Base-by-base conservation (phyloP, 1,140 invertebrate genomes). In the Scylla paramamosain region DNA sequence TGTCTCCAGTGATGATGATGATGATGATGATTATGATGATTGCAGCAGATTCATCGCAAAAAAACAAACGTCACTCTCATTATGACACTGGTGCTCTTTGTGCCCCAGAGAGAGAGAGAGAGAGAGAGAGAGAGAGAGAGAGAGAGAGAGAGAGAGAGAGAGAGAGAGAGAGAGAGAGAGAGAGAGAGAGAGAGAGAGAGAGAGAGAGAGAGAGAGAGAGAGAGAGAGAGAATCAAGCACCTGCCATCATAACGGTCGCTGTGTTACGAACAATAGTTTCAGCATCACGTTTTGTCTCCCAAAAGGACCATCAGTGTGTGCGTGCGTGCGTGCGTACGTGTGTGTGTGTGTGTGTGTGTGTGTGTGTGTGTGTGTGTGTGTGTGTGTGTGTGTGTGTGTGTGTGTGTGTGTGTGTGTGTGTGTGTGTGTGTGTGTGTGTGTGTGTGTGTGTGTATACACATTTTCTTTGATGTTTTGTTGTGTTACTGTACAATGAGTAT, bases 81-180 rank as follows among this genome's bases (percentile, higher is more conserved):
- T 82, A 25, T 28, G 20, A 82, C 77, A 28, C 77, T 82, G 77
- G 7, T 7, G 28, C 8, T 4, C 16, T 3, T 25, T 28, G 20
- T 82, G 77, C 3, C 77, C 28, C 20, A 28, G 77, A 82, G 28
- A 82, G 77, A 82, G 20, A 82, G 77, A 82, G 77, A 82, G 77
- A 82, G 77, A 82, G 77, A 82, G 77, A 82, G 77, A 82, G 77
- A 82, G 77, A 82, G 77, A 82, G 77, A 82, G 77, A 82, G 77
- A 82, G 77, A 82, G 77, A 82, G 77, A 82, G 77, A 82, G 77
- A 82, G 77, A 82, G 77, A 82, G 77, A 82, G 77, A 82, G 77
- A 82, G 77, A 82, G 77, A 82, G 77, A 82, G 77, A 82, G 77
- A 82, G 77, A 82, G 77, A 82, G 77, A 82, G 77, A 82, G 77